Conservation (phyloP, 2,113 vertebrate species). For the Craseonycteris thonglongyai region DNA sequence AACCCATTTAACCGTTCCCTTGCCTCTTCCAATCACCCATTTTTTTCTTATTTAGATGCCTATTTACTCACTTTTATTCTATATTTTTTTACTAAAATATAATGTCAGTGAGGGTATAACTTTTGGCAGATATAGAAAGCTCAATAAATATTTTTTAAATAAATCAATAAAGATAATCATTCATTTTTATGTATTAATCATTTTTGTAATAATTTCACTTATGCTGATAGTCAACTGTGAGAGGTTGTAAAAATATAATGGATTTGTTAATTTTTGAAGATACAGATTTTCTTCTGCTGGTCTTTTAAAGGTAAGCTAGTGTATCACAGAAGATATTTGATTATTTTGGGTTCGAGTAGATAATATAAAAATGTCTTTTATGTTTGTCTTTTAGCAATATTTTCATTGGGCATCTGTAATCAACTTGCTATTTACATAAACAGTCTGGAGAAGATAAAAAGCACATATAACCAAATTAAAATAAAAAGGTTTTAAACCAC, state of each 20-base stretch:
- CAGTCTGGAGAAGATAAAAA: neutral
- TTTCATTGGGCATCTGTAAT: neutral
- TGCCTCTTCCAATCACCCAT: neutral
- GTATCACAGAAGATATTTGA: neutral
- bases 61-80: neutral
- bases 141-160: neutral
- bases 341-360: neutral
- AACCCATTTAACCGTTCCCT: neutral
- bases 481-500: neutral
- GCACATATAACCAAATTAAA: neutral
- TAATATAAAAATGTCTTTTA: neutral
- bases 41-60: neutral
- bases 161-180: neutral
- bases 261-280: neutral
- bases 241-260: neutral
- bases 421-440: neutral
- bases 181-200: neutral
- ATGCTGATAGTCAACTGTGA: neutral
- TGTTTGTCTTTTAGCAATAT: neutral
- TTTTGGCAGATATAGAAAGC: neutral
- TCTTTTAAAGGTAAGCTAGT: neutral
- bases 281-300: neutral
- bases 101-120: neutral
- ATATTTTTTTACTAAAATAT: neutral
- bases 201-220: neutral